Evolutionary conservation across 2,888 invertebrate species (phyloP).

Genomic region (Cheilosia vulpina): DNA sequence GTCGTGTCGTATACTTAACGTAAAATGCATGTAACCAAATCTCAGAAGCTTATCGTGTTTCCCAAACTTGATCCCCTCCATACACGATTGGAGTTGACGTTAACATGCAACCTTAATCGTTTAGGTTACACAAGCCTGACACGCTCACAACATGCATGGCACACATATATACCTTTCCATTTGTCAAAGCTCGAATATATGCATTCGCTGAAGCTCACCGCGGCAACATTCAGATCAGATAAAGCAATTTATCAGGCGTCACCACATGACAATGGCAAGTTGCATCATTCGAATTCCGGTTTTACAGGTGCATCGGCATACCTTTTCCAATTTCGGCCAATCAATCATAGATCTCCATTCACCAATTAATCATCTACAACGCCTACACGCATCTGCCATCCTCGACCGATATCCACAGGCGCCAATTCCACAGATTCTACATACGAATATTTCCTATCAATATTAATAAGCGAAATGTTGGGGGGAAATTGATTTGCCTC

Average conservation of each 20-base stretch:
- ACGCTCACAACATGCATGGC: slow-evolving; percentile 14
- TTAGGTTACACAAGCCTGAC: slow-evolving; percentile 28
- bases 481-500: slow-evolving; percentile 54
- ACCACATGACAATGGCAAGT: slow-evolving; percentile 29
- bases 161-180: neutral
- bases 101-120: slow-evolving; percentile 45
- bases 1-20: neutral
- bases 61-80: neutral
- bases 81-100: slow-evolving; percentile 23
- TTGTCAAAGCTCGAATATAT: slow-evolving; percentile 5
- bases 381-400: slow-evolving; percentile 56
- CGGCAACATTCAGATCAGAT: slow-evolving; percentile 31
- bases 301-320: slow-evolving; percentile 57
- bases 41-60: slow-evolving; percentile 27
- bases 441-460: slow-evolving; percentile 34
- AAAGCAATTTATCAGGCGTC: slow-evolving; percentile 56
- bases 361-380: slow-evolving; percentile 60
- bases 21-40: neutral
- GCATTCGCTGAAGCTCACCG: neutral
- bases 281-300: slow-evolving; percentile 38
- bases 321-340: slow-evolving; percentile 36
- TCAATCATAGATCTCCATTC: slow-evolving; percentile 58
- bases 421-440: slow-evolving; percentile 17
- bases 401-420: slow-evolving; percentile 42
- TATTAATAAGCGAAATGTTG: slow-evolving; percentile 42